A percentile compares a stretch with the other conserved stretches of the same genome.
Conservation (phyloP, 1,140 invertebrate species). For the Drosophila pandora region DNA sequence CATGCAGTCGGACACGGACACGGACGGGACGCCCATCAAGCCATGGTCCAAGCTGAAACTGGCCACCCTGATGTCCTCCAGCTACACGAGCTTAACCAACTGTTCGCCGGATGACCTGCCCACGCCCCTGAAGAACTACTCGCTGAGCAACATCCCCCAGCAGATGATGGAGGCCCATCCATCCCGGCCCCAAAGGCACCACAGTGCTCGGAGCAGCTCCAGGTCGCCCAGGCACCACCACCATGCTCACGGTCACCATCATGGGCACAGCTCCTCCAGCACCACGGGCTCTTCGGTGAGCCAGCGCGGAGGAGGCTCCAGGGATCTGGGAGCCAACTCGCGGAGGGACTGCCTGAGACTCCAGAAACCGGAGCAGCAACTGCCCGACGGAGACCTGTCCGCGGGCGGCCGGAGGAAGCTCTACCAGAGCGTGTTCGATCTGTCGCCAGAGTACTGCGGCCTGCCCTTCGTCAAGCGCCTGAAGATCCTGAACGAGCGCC, state of each 20-base stretch:
- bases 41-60: conserved; percentile 83
- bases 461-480: conserved; percentile 94
- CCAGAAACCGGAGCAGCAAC: conserved; percentile 62
- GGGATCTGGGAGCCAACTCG: neutral
- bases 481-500: conserved; percentile 94
- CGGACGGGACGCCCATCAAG: conserved; percentile 76
- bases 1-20: conserved; percentile 70
- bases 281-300: conserved; percentile 24
- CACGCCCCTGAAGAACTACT: conserved; percentile 73
- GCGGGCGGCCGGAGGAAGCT: conserved; percentile 47
- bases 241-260: conserved; percentile 24
- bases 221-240: conserved; percentile 49
- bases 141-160: conserved; percentile 73
- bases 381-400: conserved; percentile 42
- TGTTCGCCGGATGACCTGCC: conserved; percentile 65
- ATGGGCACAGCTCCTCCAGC: conserved; percentile 41
- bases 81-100: conserved; percentile 77
- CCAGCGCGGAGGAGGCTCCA: neutral
- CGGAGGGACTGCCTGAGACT: conserved; percentile 50
- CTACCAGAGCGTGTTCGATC: conserved; percentile 89
- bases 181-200: conserved; percentile 30
- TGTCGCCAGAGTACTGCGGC: conserved; percentile 94
- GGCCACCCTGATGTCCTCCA: conserved; percentile 79
- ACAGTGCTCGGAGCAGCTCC: conserved; percentile 58
- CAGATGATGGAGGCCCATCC: conserved; percentile 40